A percentile compares a stretch with the other conserved stretches of the same genome.
These are phyloP conservation scores for Poeciliopsis presidionis DNA, from an alignment of 2,797 vertebrate genomes.

Conservation along the genomic window DNA sequence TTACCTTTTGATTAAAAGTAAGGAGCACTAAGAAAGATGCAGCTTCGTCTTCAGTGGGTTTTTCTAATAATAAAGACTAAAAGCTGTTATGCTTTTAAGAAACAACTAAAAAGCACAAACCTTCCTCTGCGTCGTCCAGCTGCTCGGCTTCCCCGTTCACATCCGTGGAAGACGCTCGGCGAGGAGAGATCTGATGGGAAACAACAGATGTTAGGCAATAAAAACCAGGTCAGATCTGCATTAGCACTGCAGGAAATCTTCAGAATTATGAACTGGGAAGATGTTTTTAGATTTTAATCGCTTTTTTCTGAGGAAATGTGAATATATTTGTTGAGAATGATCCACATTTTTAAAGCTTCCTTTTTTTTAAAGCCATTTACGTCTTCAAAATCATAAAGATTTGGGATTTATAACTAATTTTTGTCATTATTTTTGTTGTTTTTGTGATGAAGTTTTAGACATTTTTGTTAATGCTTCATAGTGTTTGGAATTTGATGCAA, in stretches of 20 bases:
- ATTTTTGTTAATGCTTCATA: not conserved
- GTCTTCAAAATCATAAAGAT: not conserved
- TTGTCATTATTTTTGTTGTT: not conserved
- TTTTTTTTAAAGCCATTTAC: not conserved
- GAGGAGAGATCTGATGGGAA: slow-evolving; percentile 81
- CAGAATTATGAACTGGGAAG: not conserved
- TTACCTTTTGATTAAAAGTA: not conserved
- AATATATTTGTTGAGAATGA: not conserved
- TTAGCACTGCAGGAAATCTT: not conserved
- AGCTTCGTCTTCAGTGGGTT: not conserved
- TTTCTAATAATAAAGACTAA: not conserved
- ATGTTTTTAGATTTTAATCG: too few relatives aligned
- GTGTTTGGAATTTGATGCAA: not conserved
- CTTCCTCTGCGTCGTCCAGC: slow-evolving; percentile 83
- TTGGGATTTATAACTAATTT: not conserved
- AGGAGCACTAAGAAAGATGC: not conserved
- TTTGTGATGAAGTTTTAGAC: not conserved
- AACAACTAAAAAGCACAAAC: slow-evolving; percentile 63
- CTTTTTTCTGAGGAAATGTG: not conserved
- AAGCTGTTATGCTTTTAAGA: not conserved
- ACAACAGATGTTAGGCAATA: not conserved
- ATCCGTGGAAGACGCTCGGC: slow-evolving; percentile 83
- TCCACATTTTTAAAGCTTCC: not conserved
- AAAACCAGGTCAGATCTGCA: not conserved
- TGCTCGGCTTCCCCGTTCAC: slow-evolving; percentile 86